phyloP scores from a whole-genome alignment of 2,888 invertebrate species.

The Aphodius sticticus region DNA sequence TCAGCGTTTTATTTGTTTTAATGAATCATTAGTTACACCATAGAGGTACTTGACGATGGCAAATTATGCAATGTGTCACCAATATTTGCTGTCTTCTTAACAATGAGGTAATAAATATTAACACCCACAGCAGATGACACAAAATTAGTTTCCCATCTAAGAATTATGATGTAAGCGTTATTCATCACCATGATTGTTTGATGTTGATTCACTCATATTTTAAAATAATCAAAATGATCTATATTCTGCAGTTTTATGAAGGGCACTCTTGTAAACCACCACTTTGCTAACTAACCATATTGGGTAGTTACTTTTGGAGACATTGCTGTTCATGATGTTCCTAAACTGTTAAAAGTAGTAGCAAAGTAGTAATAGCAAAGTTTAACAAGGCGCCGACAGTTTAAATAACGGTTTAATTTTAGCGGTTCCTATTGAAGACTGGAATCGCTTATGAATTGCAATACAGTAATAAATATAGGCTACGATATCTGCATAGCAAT shows the following conservation, averaged over 20 bases:
- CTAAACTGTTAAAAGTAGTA: too few species aligned
- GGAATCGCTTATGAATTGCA: not conserved
- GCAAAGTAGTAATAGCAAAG: too few species aligned
- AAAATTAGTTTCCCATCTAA: not conserved
- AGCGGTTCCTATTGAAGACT: not conserved
- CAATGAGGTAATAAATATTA: not conserved
- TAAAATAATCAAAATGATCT: too few species aligned
- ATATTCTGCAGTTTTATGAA: too few species aligned
- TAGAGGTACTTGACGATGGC: not conserved
- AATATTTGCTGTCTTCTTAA: not conserved
- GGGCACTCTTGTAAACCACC: too few species aligned
- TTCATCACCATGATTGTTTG: not conserved
- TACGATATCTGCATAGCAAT: not conserved
- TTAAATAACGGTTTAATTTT: not conserved
- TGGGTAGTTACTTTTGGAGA: too few species aligned
- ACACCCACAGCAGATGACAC: not conserved
- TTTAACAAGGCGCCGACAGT: not conserved
- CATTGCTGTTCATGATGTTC: too few species aligned
- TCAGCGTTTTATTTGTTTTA: not conserved
- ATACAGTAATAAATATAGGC: not conserved
- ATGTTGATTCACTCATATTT: too few species aligned
- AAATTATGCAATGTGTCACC: conserved; percentile 4
- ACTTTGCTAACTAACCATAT: too few species aligned
- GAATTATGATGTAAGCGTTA: not conserved
- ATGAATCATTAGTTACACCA: not conserved